phyloP scores from a whole-genome alignment of 1,140 invertebrate genomes.

The Panulirus ornatus region DNA sequence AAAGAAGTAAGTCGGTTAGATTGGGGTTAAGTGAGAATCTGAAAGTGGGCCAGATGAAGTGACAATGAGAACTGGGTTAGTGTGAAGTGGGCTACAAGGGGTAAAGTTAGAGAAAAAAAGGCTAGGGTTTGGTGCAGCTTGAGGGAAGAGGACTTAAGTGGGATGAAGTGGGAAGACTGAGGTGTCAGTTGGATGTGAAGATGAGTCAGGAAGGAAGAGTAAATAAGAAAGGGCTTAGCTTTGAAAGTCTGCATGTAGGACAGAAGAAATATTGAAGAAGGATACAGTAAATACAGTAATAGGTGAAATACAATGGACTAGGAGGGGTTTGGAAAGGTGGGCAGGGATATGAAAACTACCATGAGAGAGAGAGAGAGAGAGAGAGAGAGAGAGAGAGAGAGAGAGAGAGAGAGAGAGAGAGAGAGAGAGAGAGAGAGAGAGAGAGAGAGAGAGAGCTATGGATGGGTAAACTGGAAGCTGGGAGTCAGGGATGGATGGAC shows the following conservation, averaged over 20 bases:
- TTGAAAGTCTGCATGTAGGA: no score
- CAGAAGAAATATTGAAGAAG: no score
- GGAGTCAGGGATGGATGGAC: no score
- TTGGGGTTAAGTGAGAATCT: background rate
- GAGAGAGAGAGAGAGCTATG: no score
- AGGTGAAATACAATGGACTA: no score
- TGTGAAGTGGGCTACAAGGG: background rate
- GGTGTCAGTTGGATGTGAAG: no score
- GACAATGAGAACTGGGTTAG: no score
- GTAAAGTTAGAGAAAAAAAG: background rate
- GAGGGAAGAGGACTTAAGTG: background rate
- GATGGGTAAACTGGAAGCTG: no score
- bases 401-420: constrained; percentile 36
- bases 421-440: background rate
- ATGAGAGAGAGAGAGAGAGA: constrained; percentile 31
- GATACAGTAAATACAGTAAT: no score
- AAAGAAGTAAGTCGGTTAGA: background rate
- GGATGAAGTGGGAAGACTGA: constrained; percentile 6
- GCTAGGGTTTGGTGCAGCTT: constrained; percentile 4
- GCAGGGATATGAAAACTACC: background rate
- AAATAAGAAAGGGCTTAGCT: background rate
- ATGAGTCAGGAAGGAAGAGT: background rate
- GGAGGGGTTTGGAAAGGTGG: no score
- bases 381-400: constrained; percentile 36
- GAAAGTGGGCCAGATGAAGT: no score